Evolutionary conservation across 1,140 invertebrate genomes (phyloP).

Genomic region (Drosophila biarmipes): DNA sequence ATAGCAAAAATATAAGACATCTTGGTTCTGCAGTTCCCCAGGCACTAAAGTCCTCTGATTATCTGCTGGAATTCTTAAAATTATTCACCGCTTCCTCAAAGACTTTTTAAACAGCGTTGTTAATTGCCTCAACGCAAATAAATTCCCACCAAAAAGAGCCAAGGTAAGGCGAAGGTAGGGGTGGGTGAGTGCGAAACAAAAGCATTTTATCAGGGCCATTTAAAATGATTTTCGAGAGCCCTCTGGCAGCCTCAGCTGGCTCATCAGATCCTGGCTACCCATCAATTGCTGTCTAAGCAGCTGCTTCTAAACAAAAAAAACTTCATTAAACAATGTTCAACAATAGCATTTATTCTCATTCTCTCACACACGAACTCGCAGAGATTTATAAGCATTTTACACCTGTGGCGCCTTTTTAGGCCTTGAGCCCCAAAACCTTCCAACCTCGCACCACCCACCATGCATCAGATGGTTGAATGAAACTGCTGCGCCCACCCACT

Average conservation of each 20-base stretch:
- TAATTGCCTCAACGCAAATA: slow-evolving; percentile 41
- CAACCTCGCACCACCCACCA: neutral
- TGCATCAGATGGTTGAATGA: slow-evolving; percentile 54
- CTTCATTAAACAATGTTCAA: slow-evolving; percentile 70
- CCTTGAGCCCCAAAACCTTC: neutral
- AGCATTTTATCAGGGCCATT: slow-evolving; percentile 18
- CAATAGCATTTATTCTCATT: slow-evolving; percentile 67
- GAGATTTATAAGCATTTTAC: slow-evolving; percentile 74
- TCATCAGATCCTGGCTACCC: slow-evolving; percentile 9
- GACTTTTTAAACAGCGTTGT: slow-evolving; percentile 12
- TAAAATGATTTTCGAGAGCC: slow-evolving; percentile 14
- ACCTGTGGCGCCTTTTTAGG: slow-evolving; percentile 66
- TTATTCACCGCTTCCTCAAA: neutral
- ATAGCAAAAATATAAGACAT: too few species aligned
- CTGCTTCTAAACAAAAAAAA: slow-evolving; percentile 42
- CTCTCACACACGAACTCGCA: slow-evolving; percentile 4
- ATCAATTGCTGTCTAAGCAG: slow-evolving; percentile 43
- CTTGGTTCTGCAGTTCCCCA: too few species aligned
- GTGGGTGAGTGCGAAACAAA: slow-evolving; percentile 12
- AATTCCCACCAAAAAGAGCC: slow-evolving; percentile 7
- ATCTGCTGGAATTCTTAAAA: neutral
- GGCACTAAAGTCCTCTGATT: neutral
- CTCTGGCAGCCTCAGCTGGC: slow-evolving; percentile 19
- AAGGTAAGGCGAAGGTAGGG: neutral
- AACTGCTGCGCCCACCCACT: slow-evolving; percentile 25